phyloP scores from a whole-genome alignment of 1,140 invertebrate genomes.

The Drosophila suzukii region DNA sequence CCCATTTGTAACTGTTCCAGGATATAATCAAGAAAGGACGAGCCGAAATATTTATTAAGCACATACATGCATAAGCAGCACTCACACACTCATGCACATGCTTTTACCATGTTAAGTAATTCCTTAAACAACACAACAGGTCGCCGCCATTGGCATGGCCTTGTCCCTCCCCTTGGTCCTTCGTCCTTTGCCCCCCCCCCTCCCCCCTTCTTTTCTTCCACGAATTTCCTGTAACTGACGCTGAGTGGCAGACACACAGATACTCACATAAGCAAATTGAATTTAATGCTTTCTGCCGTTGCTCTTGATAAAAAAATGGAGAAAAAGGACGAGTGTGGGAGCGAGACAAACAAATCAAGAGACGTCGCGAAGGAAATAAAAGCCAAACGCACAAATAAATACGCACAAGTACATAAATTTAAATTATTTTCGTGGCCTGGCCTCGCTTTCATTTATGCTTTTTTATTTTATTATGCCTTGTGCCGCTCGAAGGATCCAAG shows the following conservation, averaged over 20 bases:
- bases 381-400: slow-evolving; percentile 69
- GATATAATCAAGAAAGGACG: slow-evolving; percentile 22
- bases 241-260: slow-evolving; percentile 67
- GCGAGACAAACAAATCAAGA: slow-evolving; percentile 53
- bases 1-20: slow-evolving; percentile 12
- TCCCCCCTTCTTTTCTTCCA: background rate
- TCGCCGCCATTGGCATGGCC: slow-evolving; percentile 50
- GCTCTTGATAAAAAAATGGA: slow-evolving; percentile 4
- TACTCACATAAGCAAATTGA: slow-evolving; percentile 65
- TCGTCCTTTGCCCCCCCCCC: background rate
- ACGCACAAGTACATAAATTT: slow-evolving; percentile 79
- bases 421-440: slow-evolving; percentile 70
- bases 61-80: slow-evolving; percentile 29
- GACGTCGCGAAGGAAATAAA: slow-evolving; percentile 49
- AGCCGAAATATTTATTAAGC: slow-evolving; percentile 34
- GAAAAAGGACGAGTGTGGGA: slow-evolving; percentile 11
- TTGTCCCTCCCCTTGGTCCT: slow-evolving; percentile 24
- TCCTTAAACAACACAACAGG: slow-evolving; percentile 75
- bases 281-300: slow-evolving; percentile 74
- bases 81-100: slow-evolving; percentile 21
- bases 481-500: slow-evolving; percentile 5
- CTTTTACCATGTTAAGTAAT: slow-evolving; percentile 69
- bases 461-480: slow-evolving; percentile 67
- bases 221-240: slow-evolving; percentile 62
- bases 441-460: slow-evolving; percentile 62